phyloP scores from a whole-genome alignment of 2,113 vertebrate genomes.

The Muscicapa adusta region DNA sequence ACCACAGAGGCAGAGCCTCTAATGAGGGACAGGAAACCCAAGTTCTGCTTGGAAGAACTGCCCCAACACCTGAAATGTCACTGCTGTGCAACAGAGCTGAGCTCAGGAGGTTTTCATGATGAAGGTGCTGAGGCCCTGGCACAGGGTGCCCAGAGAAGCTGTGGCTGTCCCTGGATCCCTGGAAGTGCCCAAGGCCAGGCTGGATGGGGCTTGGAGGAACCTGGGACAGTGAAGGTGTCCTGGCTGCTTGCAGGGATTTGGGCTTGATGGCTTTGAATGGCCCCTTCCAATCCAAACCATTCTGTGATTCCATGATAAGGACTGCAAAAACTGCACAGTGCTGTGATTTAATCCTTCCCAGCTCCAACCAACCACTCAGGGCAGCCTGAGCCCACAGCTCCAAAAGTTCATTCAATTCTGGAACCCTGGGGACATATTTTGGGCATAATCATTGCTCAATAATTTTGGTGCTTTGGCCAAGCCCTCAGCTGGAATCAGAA shows the following conservation, averaged over 20 bases:
- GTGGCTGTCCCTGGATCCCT: neutral
- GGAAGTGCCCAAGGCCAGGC: rapidly evolving
- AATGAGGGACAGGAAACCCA: neutral
- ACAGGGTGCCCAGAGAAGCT: neutral
- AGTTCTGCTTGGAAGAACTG: neutral
- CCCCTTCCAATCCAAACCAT: neutral
- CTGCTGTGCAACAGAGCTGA: neutral
- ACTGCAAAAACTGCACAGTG: neutral
- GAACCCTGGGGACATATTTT: neutral
- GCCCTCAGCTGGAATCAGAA: neutral
- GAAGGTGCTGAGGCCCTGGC: neutral
- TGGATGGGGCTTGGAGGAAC: rapidly evolving
- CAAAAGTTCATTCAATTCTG: neutral
- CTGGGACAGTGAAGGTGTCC: neutral
- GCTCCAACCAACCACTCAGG: neutral
- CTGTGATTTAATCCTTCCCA: neutral
- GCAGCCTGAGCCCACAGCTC: neutral
- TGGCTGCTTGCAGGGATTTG: neutral
- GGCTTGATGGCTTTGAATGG: neutral
- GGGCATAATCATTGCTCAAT: neutral
- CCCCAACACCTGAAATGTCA: neutral
- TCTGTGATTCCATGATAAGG: neutral
- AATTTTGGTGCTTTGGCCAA: neutral
- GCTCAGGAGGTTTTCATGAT: neutral
- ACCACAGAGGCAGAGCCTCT: neutral